Percentiles rank a stretch among this genome's conserved stretches.
phyloP scores from a whole-genome alignment of 2,113 vertebrate species.

The Heloderma charlesbogerti region DNA sequence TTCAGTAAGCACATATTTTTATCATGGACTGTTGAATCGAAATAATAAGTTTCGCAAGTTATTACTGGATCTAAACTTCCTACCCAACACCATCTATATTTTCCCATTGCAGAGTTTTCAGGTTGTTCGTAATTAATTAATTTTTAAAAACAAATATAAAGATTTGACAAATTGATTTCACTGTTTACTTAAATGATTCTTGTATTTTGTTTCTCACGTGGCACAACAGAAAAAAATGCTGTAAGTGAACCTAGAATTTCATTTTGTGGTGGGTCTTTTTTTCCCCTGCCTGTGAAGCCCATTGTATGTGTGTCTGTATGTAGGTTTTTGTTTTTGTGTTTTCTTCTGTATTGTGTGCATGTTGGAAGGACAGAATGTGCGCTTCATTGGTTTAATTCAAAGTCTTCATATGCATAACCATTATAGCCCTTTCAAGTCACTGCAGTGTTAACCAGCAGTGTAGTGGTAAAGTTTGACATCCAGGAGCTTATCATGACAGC shows the following conservation, averaged over 20 bases:
- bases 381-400: constrained; percentile 51
- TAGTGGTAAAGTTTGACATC: neutral
- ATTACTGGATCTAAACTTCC: neutral
- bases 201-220: constrained; percentile 75
- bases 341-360: constrained; percentile 38
- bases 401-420: constrained; percentile 39
- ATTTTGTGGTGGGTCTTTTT: constrained; percentile 42
- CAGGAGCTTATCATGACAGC: neutral
- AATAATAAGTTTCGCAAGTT: neutral
- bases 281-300: constrained; percentile 48
- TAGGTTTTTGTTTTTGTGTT: constrained; percentile 27
- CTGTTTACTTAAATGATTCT: constrained; percentile 68
- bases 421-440: constrained; percentile 38
- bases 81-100: neutral
- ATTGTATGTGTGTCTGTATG: constrained; percentile 52
- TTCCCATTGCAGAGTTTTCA: constrained; percentile 32
- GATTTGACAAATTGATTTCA: constrained; percentile 58
- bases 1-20: neutral
- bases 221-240: constrained; percentile 75
- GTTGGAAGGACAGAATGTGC: constrained; percentile 45
- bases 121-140: constrained; percentile 32
- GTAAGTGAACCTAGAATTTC: constrained; percentile 78
- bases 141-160: constrained; percentile 45
- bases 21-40: neutral
- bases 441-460: constrained; percentile 11